Base-by-base conservation (phyloP, 2,113 vertebrate species). In the Sardina pilchardus region DNA sequence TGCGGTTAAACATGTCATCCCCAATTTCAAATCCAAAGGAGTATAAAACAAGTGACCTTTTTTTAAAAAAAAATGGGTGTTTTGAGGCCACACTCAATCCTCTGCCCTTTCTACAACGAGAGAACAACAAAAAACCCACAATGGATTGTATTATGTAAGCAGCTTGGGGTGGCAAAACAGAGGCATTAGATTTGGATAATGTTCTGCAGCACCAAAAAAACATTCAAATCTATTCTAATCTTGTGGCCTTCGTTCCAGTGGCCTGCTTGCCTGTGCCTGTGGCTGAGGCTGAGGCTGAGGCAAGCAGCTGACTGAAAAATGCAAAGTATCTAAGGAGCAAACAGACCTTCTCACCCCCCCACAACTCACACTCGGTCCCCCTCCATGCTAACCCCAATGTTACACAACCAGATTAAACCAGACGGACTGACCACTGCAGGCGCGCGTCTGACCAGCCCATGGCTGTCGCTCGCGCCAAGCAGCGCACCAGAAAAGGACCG, bases 151-250 rank as follows among this genome's bases (percentile, higher is more conserved):
- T 78, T 78, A 78, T 30, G 71, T 14, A 78, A 78, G 30, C 71
- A 36, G 71, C 71, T 78, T 78, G 71, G 71, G 71, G 71, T 78
- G 30, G 71, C 30, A 34, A 19, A 78, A 36, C 71, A 78, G 71
- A 17, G 34, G 71, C 30, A 78, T 78, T 78, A 78, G 71, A 78
- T 78, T 36, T 78, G 71, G 71, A 78, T 78, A 78, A 36, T 78
- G 30, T 78, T 78, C 71, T 36, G 67, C 10, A 16, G 26, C n/a
- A 63, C 67, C 9, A 30, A 75, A 75, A 75, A 30, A 75, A 78
- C 71, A 78, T 36, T 34, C 71, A 78, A 78, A 78, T 78, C 26
- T 78, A 78, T 78, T 78, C 14, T 78, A 34, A 78, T 78, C 71
- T 78, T 78, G 71, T 17, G 34, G 9, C 34, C 71, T 16, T 17